These are phyloP conservation scores for Avahi laniger DNA, from an alignment of 2,797 vertebrate genomes.

Conservation along the genomic window DNA sequence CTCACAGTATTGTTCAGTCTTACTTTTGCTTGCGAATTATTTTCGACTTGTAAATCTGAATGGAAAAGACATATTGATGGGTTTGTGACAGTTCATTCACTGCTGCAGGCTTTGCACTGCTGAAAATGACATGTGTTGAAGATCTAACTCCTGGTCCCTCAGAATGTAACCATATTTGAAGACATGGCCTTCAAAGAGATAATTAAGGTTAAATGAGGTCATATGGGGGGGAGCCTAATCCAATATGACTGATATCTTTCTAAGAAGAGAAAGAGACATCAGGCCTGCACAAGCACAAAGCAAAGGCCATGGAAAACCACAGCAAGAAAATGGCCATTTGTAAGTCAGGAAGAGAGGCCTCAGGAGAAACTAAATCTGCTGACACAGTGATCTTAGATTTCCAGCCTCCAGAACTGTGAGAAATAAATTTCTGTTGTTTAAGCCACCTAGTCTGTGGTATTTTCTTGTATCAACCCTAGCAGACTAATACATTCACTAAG, in stretches of 20 bases:
- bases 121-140: background rate
- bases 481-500: background rate
- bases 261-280: background rate
- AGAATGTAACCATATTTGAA: background rate
- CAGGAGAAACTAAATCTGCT: background rate
- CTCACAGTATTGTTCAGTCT: background rate
- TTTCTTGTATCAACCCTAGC: background rate
- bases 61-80: background rate
- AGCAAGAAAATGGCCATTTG: background rate
- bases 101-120: background rate
- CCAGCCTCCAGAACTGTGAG: background rate
- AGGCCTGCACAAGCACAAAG: background rate
- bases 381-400: background rate
- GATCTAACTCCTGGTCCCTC: background rate
- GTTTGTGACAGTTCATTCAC: background rate
- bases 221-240: background rate
- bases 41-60: constrained; percentile 11
- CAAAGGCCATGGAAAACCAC: background rate
- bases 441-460: background rate
- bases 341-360: background rate
- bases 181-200: background rate
- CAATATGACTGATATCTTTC: background rate
- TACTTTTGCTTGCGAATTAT: background rate
- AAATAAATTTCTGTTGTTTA: background rate
- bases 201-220: background rate